Percentiles rank a stretch among this genome's conserved stretches.
Evolutionary conservation across 2,797 vertebrate genomes (phyloP).

Genomic region (Mareca penelope): DNA sequence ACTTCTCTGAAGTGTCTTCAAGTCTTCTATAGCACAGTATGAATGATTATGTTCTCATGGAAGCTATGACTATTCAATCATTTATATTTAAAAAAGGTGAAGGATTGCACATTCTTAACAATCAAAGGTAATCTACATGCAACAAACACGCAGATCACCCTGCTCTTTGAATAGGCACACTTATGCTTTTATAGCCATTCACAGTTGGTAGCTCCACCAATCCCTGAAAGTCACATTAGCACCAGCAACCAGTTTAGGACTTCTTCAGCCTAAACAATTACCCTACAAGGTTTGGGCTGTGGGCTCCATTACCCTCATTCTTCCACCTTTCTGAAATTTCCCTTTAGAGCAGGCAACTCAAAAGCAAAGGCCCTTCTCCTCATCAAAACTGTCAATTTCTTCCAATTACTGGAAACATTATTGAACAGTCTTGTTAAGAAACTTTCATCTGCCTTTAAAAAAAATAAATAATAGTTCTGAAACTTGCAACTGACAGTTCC

Average conservation of each 20-base stretch:
- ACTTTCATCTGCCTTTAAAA: neutral
- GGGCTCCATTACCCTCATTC: neutral
- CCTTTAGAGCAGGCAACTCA: neutral
- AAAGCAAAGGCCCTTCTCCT: neutral
- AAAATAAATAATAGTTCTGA: neutral
- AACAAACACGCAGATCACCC: neutral
- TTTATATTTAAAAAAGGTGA: neutral
- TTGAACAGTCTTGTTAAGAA: neutral
- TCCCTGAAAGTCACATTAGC: neutral
- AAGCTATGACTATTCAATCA: neutral
- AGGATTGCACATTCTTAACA: neutral
- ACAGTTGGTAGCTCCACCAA: neutral
- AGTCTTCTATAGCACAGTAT: neutral
- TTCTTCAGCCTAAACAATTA: neutral
- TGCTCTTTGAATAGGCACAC: neutral
- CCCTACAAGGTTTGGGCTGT: neutral
- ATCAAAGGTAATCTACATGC: neutral
- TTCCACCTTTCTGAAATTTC: neutral
- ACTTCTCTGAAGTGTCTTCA: neutral
- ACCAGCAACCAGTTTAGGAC: neutral
- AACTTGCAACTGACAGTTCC: constrained; percentile 27
- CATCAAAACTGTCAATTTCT: neutral
- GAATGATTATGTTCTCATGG: neutral
- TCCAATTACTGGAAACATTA: neutral
- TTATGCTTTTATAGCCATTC: neutral